These are phyloP conservation scores for Microctenopoma steveboyesi DNA, from an alignment of 2,797 vertebrate genomes.

Conservation along the genomic window DNA sequence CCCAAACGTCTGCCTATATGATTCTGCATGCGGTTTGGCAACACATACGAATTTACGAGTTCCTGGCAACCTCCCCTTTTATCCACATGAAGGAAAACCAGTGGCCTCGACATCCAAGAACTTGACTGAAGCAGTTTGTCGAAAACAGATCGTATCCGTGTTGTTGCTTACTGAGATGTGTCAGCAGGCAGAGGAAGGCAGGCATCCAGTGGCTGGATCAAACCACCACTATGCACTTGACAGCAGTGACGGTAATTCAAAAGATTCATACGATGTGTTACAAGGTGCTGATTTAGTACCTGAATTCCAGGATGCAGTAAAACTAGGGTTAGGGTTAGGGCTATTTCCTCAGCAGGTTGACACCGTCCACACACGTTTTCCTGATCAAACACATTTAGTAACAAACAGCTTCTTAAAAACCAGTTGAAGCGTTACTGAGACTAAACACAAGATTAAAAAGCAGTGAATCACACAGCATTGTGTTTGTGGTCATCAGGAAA, in stretches of 20 bases:
- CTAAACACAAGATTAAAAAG: not conserved
- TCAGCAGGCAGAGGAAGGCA: not conserved
- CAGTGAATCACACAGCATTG: no score
- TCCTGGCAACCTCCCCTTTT: conserved; percentile 6
- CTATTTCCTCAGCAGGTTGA: conserved; percentile 29
- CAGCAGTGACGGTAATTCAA: conserved; percentile 25
- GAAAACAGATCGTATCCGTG: conserved; percentile 15
- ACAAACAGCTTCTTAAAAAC: not conserved
- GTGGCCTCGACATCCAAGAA: conserved; percentile 11
- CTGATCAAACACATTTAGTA: conserved; percentile 31
- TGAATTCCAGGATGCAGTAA: conserved; percentile 12
- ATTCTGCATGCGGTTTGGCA: conserved; percentile 33
- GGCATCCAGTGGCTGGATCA: conserved; percentile 28
- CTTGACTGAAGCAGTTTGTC: not conserved
- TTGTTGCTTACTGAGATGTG: conserved; percentile 13
- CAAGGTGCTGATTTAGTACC: conserved; percentile 24
- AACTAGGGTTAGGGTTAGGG: no score
- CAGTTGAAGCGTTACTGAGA: not conserved
- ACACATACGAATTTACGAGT: conserved; percentile 21
- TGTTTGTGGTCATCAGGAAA: no score
- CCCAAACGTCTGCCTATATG: conserved; percentile 37
- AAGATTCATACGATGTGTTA: conserved; percentile 16
- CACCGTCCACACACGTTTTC: conserved; percentile 35
- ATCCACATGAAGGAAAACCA: conserved; percentile 34
- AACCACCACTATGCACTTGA: conserved; percentile 22